phyloP scores from a whole-genome alignment of 2,113 vertebrate species.

The Nothobranchius kuhntae region DNA sequence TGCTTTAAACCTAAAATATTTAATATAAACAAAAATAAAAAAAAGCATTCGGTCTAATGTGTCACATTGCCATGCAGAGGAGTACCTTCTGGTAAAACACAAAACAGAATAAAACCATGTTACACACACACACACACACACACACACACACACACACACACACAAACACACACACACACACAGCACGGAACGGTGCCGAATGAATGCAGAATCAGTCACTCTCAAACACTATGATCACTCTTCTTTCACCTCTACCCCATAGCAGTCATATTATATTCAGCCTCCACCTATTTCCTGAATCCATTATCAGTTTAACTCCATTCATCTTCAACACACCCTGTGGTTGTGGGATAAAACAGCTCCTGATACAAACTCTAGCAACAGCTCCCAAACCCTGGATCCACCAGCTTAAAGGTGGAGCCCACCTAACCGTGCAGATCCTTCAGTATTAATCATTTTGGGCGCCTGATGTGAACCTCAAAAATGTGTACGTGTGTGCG shows the following conservation, averaged over 20 bases:
- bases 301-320: constrained; percentile 62
- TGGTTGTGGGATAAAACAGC: constrained; percentile 24
- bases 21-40: no score
- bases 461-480: constrained; percentile 35
- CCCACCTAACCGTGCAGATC: not conserved
- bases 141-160: constrained; percentile 24
- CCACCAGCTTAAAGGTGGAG: constrained; percentile 18
- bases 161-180: constrained; percentile 36
- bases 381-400: constrained; percentile 44
- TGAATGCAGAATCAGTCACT: constrained; percentile 52
- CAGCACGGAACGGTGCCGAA: constrained; percentile 35
- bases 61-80: constrained; percentile 27
- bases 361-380: constrained; percentile 38
- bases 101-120: constrained; percentile 19
- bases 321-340: constrained; percentile 53
- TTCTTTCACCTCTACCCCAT: constrained; percentile 48
- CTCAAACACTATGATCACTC: constrained; percentile 47
- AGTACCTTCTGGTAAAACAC: constrained; percentile 37
- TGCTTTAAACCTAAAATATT: no score
- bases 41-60: no score
- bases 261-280: constrained; percentile 60
- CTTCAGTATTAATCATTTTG: constrained; percentile 37
- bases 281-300: constrained; percentile 61
- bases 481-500: constrained; percentile 12
- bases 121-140: constrained; percentile 42